Evolutionary conservation across 2,888 invertebrate genomes (phyloP), one percentile per base, ranked within the genome.

Genomic region (Gerris lacustris): DNA sequence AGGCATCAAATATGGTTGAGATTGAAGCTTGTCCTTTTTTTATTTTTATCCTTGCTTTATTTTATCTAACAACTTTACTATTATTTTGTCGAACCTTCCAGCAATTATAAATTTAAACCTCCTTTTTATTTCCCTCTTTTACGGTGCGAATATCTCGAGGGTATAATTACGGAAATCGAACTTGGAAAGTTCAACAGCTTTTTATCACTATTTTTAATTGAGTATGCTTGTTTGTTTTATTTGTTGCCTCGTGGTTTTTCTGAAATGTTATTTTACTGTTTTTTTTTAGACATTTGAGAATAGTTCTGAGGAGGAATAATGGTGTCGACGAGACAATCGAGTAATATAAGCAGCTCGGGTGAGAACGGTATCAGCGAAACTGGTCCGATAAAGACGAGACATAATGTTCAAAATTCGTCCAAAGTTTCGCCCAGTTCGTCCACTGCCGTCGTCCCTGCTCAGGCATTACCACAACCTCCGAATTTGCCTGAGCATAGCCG

Each of bases 261-360:
- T 31, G 31, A 31, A 31, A 31, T 31, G 31, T 31, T 31, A 31
- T 31, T 31, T 31, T 31, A 31, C 31, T 31, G 31, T 31, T 31
- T 31, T 31, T 31, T 31, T 31, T 31, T 31, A 31, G 31, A 31
- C 31, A 4, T 31, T 31, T 31, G 1, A 1, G 31, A 31, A 31
- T 1, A 55, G 1, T 55, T 55, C 15, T 55, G 15, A 55, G 15
- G 55, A 11, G 15, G 18, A 31, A 64, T 9, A 18, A 77, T 76
- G 75, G 77, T 77, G 79, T 86, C 87, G 76, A 87, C 87, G 78
- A 84, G 87, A 79, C 86, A 85, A 82, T 87, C 87, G 85, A 85
- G 84, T 80, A 84, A 82, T 79, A 82, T 82, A 73, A 82, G 83
- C 73, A 79, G 81, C 68, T 43, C 67, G 15, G 70, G 64, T 17